Base-by-base conservation (phyloP, 2,797 vertebrate species). In the Anas acuta region DNA sequence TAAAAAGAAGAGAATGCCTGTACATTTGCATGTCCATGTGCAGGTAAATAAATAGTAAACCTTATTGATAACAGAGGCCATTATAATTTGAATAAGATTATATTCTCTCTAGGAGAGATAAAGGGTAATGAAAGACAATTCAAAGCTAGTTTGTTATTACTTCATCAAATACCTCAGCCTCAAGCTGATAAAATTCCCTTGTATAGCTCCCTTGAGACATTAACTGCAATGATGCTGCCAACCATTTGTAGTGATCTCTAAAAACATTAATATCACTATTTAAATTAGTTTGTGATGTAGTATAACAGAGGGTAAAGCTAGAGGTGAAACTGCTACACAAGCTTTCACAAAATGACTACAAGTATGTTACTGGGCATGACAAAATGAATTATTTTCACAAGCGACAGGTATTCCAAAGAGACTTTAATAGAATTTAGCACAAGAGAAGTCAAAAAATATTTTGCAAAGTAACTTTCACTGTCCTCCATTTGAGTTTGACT, bases 71-170 rank as follows among this genome's bases (percentile, higher is more conserved):
- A 98, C 98, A 96, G 82, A 97, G 95, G 84, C 96, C 96, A 98
- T 98, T 98, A 97, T 98, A 98, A 98, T 98, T 98, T 98, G 97
- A 98, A 98, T 98, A 97, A 98, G 98, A 98, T 98, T 97, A 97
- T 98, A 97, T 97, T 98, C 96, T 98, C 97, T 94, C 95, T 88
- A 96, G 96, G 95, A 97, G 96, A 98, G 98, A 98, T 98, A 98
- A 98, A 97, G 91, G 95, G 97, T 98, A 98, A 98, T 98, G 98
- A 97, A 98, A 98, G 97, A 97, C 97, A 98, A 97, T 97, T 97
- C 97, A 84, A 97, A 97, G 96, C 97, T 96, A 98, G 97, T 98
- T 97, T 98, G 97, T 98, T 98, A 98, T 98, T 97, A 97, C 97
- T 98, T 98, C 97, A 97, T 98, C 98, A 98, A 98, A 97, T 95